Evolutionary conservation across 2,888 invertebrate species (phyloP).

Genomic region (Aquatica leii): DNA sequence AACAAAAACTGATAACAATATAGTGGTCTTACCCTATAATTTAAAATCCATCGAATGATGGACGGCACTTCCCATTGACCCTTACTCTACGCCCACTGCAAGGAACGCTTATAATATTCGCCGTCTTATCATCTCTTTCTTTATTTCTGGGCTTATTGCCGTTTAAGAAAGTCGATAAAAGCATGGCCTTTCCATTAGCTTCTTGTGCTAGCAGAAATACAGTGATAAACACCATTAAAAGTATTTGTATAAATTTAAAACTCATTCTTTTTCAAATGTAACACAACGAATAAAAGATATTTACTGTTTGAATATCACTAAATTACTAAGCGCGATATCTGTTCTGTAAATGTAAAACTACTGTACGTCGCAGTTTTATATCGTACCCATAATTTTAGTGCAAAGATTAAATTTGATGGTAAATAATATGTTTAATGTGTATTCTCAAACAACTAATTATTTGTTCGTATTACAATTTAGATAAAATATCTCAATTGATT

Average conservation of each 20-base stretch:
- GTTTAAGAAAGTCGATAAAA: slow-evolving; percentile 7
- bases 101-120: slow-evolving; percentile 26
- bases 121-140: neutral
- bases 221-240: neutral
- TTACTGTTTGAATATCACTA: neutral
- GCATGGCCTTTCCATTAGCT: neutral
- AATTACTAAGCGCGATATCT: neutral
- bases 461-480: too few relatives aligned
- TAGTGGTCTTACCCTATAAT: slow-evolving; percentile 20
- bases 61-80: slow-evolving; percentile 25
- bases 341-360: neutral
- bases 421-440: too few relatives aligned
- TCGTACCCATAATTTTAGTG: neutral
- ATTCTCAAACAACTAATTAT: too few relatives aligned
- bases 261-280: slow-evolving; percentile 8
- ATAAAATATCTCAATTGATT: too few relatives aligned
- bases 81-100: slow-evolving; percentile 24
- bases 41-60: slow-evolving; percentile 21
- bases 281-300: neutral
- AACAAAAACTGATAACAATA: neutral
- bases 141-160: neutral
- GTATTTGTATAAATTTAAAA: slow-evolving; percentile 5
- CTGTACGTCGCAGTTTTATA: slow-evolving; percentile 3
- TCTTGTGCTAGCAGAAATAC: neutral
- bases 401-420: too few relatives aligned